Percentiles rank a stretch among this genome's conserved stretches.
These are phyloP conservation scores for Monoplex corrugatus DNA, from an alignment of 2,888 invertebrate species.

Conservation along the genomic window DNA sequence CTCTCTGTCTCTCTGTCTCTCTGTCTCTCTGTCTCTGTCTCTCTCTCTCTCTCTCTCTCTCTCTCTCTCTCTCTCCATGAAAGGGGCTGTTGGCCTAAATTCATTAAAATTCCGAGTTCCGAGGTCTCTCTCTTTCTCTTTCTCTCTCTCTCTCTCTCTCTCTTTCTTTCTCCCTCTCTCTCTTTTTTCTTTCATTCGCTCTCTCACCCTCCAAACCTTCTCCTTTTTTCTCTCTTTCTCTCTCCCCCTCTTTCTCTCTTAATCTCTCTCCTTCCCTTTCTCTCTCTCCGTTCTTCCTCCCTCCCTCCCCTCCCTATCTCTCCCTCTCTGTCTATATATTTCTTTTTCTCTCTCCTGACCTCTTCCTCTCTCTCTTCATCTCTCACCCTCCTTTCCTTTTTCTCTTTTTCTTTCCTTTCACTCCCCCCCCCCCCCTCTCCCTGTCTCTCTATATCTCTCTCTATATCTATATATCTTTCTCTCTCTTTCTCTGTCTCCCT, in stretches of 20 bases:
- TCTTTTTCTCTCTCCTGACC: not conserved
- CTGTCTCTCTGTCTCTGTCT: not conserved
- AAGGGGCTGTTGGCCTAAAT: too few relatives aligned
- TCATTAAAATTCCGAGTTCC: too few relatives aligned
- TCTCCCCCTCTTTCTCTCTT: too few relatives aligned
- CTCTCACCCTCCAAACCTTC: too few relatives aligned
- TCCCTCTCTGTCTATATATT: not conserved
- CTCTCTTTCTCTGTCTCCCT: not conserved
- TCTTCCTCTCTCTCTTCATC: not conserved
- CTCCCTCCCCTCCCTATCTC: too few relatives aligned
- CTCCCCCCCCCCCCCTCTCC: not conserved
- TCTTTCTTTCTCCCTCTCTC: too few relatives aligned
- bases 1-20: not conserved
- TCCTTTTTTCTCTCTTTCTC: too few relatives aligned
- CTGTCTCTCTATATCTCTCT: not conserved
- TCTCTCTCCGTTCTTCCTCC: too few relatives aligned
- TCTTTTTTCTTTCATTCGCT: too few relatives aligned
- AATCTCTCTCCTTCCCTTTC: too few relatives aligned
- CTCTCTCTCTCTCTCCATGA: not conserved
- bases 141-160: too few relatives aligned
- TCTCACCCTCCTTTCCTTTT: not conserved
- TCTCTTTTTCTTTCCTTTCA: not conserved
- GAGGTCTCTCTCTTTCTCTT: too few relatives aligned
- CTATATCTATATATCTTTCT: not conserved
- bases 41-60: not conserved